Evolutionary conservation across 1,140 invertebrate genomes (phyloP), one percentile per base, ranked within the genome.

Genomic region (Lepidurus couesii): DNA sequence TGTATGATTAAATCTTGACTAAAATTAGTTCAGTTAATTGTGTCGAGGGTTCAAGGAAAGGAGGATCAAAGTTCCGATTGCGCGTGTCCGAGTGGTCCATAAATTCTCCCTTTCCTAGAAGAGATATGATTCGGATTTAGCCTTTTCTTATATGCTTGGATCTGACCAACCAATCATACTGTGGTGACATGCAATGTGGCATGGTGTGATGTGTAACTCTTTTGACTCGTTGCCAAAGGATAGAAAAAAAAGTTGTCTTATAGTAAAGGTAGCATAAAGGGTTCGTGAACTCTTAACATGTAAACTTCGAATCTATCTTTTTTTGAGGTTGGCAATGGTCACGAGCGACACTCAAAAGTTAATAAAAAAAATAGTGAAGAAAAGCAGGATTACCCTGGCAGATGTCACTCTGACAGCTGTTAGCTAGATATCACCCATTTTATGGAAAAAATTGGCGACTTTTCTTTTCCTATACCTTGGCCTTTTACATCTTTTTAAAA

Each of bases 241-340:
- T 7, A 65, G 7, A 4, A 65, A 65, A 65, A 11, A 47, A 47
- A 10, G 45, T 7, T 21, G 53, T 13, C 1, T 34, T 34, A 34
- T 34, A 21, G 9, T 65, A 65, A n/a, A 65, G 53, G 53, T 65
- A 65, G 53, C 53, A 65, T 65, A 13, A 65, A 65, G 53, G 53
- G 53, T 65, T n/a, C n/a, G 53, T 21, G 53, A 65, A 65, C 53
- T 65, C 53, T 16, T 65, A 7, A 65, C 53, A 65, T 65, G 53
- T 65, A 1, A 13, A 47, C 53, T 65, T 65, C 53, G 1, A n/a
- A 65, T 65, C 21, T n/a, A 65, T 65, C 53, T 65, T 65, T 13
- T 65, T 65, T 65, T 7, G 13, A 21, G 53, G 53, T 65, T 65
- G 53, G 53, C 53, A 65, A 16, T 65, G 53, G 53, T 65, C 53